These are phyloP conservation scores for Drosophila kambysellisi DNA, from an alignment of 2,888 invertebrate genomes.

Conservation along the genomic window DNA sequence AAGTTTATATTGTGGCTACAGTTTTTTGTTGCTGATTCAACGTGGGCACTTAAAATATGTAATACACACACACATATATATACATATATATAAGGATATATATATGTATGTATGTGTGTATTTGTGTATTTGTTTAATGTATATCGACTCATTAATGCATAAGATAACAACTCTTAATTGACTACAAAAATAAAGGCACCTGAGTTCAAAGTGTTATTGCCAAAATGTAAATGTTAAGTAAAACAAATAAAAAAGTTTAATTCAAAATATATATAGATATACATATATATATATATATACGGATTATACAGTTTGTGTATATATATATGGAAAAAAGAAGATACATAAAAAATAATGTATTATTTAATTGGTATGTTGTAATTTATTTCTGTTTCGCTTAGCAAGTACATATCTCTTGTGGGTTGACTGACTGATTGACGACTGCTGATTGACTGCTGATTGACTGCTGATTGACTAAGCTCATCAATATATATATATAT, in stretches of 20 bases:
- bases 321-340: conserved; percentile 12
- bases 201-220: conserved; percentile 82
- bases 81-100: conserved; percentile 13
- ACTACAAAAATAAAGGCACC: conserved; percentile 84
- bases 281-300: conserved; percentile 22
- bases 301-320: conserved; percentile 8
- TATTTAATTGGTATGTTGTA: conserved; percentile 74
- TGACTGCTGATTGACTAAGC: conserved; percentile 51
- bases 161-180: conserved; percentile 82
- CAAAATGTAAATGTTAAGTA: conserved; percentile 63
- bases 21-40: conserved; percentile 59
- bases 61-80: conserved; percentile 34
- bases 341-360: conserved; percentile 39
- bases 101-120: conserved; percentile 16
- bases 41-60: conserved; percentile 34
- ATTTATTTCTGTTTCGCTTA: conserved; percentile 23
- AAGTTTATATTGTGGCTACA: conserved; percentile 62
- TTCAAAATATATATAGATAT: conserved; percentile 38
- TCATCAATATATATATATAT: conserved; percentile 22
- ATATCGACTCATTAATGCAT: conserved; percentile 67
- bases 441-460: conserved; percentile 49
- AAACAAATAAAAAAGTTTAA: conserved; percentile 39
- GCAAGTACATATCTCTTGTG: conserved; percentile 6
- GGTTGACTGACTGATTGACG: conserved; percentile 13
- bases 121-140: conserved; percentile 41